Evolutionary conservation across 2,113 vertebrate genomes (phyloP).

Genomic region (Chrysemys picta): DNA sequence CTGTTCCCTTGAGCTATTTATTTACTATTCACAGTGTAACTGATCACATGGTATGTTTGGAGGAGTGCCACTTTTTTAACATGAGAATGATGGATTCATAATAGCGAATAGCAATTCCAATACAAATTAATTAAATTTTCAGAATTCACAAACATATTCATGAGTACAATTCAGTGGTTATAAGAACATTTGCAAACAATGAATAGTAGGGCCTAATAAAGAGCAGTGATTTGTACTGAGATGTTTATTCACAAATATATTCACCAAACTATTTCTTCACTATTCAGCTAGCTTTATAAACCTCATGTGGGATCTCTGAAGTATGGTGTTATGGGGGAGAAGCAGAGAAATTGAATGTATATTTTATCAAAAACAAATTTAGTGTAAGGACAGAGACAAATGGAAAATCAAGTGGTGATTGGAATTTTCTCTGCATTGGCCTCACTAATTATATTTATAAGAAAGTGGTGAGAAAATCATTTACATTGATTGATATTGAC

Average conservation of each 20-base stretch:
- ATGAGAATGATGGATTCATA: neutral
- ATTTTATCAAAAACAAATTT: neutral
- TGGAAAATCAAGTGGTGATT: neutral
- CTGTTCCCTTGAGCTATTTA: neutral
- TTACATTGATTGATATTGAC: neutral
- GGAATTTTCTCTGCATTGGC: neutral
- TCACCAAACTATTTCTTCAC: neutral
- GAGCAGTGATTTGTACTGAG: neutral
- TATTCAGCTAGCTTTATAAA: neutral
- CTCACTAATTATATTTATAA: neutral
- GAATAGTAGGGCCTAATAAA: neutral
- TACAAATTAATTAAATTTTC: conserved; percentile 2
- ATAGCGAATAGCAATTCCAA: neutral
- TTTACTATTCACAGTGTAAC: neutral
- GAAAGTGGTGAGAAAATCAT: neutral
- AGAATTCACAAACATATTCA: neutral
- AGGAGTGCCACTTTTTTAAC: neutral
- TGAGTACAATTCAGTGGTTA: neutral
- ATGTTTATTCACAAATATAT: neutral
- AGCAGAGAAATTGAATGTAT: neutral
- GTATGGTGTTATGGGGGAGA: neutral
- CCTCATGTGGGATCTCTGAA: neutral
- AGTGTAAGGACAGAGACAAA: neutral
- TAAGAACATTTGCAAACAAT: neutral
- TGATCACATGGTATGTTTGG: neutral